Conservation (phyloP, 2,888 invertebrate genomes). For the Spialia ferax region DNA sequence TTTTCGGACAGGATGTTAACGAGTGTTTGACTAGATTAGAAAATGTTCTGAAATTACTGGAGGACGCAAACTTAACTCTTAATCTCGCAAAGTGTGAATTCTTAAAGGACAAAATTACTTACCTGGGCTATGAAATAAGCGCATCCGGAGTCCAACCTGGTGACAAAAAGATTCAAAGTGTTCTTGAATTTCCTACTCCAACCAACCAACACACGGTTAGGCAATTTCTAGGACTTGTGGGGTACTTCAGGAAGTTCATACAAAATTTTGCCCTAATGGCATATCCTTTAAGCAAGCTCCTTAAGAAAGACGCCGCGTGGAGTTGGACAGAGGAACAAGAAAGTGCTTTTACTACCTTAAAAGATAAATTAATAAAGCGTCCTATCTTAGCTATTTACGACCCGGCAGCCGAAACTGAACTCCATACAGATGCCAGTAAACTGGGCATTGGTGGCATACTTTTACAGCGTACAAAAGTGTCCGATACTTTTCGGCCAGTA, state of each 20-base stretch:
- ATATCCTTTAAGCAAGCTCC: constrained; percentile 36
- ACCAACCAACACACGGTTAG: not conserved
- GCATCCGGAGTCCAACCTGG: not conserved
- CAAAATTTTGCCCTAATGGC: constrained; percentile 37
- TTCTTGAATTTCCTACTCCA: not conserved
- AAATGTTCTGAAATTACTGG: no score
- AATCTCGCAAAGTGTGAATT: no score
- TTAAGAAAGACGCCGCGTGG: constrained; percentile 42
- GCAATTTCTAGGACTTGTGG: not conserved
- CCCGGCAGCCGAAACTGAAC: constrained; percentile 45
- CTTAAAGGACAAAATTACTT: no score
- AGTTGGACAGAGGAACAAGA: constrained; percentile 43
- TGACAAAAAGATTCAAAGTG: not conserved
- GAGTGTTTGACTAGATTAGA: no score
- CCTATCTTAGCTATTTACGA: constrained; percentile 53
- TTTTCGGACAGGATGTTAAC: no score
- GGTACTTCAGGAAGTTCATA: not conserved
- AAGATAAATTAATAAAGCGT: constrained; percentile 39
- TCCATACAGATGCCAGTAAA: constrained; percentile 40
- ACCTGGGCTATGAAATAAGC: no score
- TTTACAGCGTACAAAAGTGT: no score
- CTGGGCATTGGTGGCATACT: constrained; percentile 30
- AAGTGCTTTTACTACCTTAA: constrained; percentile 38
- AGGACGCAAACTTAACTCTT: no score
- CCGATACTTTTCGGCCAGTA: no score